Base-by-base conservation (phyloP, 1,140 invertebrate species). In the Panulirus ornatus region DNA sequence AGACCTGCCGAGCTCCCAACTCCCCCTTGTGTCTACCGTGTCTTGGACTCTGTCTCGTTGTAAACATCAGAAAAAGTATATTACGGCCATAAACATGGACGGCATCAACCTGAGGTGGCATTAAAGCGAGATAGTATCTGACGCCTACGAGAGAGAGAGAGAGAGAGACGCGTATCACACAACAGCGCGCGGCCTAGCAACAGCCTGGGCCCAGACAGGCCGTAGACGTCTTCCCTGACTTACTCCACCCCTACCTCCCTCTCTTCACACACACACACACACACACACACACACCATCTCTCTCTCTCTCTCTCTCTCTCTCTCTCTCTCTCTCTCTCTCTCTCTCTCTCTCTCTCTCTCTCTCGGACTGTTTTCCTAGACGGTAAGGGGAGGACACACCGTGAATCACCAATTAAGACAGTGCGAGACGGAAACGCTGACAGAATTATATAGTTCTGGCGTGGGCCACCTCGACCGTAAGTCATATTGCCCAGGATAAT, bases 81-180 rank as follows among this genome's bases (percentile, higher is more conserved):
- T 81, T 81, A 58, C 47, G 30, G 27, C 19, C 47, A 58, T 81
- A 81, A 81, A 81, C 78, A 58, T 3, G n/a, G 44, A 58, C 38
- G 42, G 47, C 78, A 58, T 81, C 78, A 81, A 81, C 78, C 51
- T 54, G 78, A 30, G 78, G 76, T 14, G 47, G 51, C 51, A 81
- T 81, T 81, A 81, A 81, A 51, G 76, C n/a, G 22, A 79, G 76
- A 78, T 78, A 78, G 76, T 79, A 51, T 79, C 44, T 44, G 38
- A 47, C 76, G 76, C 44, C 27, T 79, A 30, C 40, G 19, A 51
- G 42, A 79, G 38, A 78, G 16, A 47, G 40, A 75, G 75, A 78
- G 75, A 47, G 75, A 47, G 75, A 78, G 40, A 78, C 36, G 27
- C 16, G 19, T 63, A 63, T n/a, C 58, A 63, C 58, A 63, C 58